phyloP scores from a whole-genome alignment of 2,888 invertebrate genomes.

The Troides aeacus region DNA sequence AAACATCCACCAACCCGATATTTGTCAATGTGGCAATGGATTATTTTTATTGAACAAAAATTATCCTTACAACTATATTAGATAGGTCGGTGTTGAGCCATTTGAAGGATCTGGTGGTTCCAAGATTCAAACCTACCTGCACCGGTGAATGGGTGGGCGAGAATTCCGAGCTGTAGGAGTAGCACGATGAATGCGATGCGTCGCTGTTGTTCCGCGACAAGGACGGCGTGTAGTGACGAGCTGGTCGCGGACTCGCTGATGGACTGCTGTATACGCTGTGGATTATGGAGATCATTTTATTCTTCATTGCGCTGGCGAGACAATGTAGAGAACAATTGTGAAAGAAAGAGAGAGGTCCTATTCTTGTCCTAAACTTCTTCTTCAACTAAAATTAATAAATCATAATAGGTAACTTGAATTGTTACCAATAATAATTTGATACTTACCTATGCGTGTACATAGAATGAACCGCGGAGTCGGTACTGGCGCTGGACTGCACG shows the following conservation, averaged over 20 bases:
- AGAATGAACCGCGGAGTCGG: conserved; percentile 93
- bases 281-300: background rate
- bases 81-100: too few relatives aligned
- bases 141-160: conserved; percentile 94
- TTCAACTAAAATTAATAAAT: too few relatives aligned
- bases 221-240: conserved; percentile 91
- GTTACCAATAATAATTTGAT: background rate
- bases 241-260: conserved; percentile 91
- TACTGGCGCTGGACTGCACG: conserved; percentile 90
- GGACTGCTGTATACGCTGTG: conserved; percentile 88
- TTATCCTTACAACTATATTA: too few relatives aligned
- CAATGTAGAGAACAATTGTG: too few relatives aligned
- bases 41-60: too few relatives aligned
- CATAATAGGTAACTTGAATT: too few relatives aligned
- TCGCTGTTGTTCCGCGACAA: conserved; percentile 94
- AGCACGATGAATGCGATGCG: conserved; percentile 93
- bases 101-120: background rate
- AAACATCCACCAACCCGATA: too few relatives aligned
- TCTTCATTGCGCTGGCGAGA: too few relatives aligned
- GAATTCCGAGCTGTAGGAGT: conserved; percentile 90
- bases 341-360: too few relatives aligned
- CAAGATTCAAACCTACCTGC: conserved; percentile 70
- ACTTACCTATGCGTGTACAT: conserved; percentile 85
- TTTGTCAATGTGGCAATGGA: too few relatives aligned
- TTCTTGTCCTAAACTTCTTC: too few relatives aligned